A percentile compares a stretch with the other conserved stretches of the same genome.
phyloP scores from a whole-genome alignment of 2,888 invertebrate species.

The Dioctria rufipes region DNA sequence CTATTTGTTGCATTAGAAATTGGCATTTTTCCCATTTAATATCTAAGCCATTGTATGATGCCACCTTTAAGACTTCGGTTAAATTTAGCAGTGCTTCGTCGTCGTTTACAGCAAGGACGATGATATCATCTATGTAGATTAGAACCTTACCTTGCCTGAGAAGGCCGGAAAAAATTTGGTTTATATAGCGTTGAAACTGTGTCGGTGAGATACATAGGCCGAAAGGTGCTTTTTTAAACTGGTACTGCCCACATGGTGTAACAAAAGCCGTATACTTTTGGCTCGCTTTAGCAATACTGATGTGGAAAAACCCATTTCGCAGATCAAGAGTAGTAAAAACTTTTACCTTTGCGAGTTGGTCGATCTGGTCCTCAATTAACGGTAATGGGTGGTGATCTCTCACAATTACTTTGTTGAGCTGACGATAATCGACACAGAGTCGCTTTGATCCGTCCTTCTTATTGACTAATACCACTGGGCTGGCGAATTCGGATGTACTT shows the following conservation, averaged over 20 bases:
- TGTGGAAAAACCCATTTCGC: background rate
- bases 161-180: background rate
- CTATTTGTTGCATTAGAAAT: too few relatives aligned
- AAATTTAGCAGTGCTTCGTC: too few relatives aligned
- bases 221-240: background rate
- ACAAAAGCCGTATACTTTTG: background rate
- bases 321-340: background rate
- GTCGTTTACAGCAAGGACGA: too few relatives aligned
- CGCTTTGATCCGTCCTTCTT: slow-evolving; percentile 3
- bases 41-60: too few relatives aligned
- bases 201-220: background rate
- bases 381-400: background rate
- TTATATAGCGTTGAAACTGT: background rate
- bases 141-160: background rate
- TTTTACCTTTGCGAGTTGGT: background rate
- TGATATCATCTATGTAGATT: background rate
- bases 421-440: background rate
- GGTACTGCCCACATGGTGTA: background rate
- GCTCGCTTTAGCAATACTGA: background rate
- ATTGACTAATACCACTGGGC: background rate
- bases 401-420: background rate
- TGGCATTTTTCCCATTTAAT: too few relatives aligned
- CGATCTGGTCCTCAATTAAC: background rate
- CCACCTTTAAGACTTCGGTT: too few relatives aligned
- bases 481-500: background rate